Evolutionary conservation across 2,888 invertebrate species (phyloP).

Genomic region (Euplexia lucipara): DNA sequence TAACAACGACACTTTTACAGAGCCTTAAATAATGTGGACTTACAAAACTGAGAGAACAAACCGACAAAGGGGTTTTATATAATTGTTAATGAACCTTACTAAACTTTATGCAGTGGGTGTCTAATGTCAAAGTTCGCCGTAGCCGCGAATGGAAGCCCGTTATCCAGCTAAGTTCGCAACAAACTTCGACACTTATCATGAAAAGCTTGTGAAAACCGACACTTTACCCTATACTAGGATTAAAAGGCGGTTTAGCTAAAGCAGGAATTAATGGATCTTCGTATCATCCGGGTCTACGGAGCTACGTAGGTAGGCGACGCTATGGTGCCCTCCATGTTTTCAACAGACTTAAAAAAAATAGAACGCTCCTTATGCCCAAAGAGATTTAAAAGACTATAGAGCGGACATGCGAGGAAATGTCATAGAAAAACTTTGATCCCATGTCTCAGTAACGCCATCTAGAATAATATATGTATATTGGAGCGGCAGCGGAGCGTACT

Average conservation of each 20-base stretch:
- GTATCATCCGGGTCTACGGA: no score
- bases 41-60: slow-evolving; percentile 23
- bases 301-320: no score
- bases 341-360: no score
- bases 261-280: not conserved
- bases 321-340: no score
- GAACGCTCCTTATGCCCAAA: no score
- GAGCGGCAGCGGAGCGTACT: no score
- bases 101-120: slow-evolving; percentile 69
- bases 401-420: no score
- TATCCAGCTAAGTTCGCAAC: slow-evolving; percentile 47
- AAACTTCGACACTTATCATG: slow-evolving; percentile 65
- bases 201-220: slow-evolving; percentile 56
- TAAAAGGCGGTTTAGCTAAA: slow-evolving; percentile 20
- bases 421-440: no score
- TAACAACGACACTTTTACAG: slow-evolving; percentile 24
- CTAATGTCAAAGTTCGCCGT: slow-evolving; percentile 75
- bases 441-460: no score
- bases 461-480: no score
- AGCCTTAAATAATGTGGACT: not conserved
- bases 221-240: slow-evolving; percentile 30
- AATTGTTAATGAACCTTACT: slow-evolving; percentile 77
- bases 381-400: no score
- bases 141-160: slow-evolving; percentile 49
- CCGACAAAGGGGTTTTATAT: slow-evolving; percentile 73